Evolutionary conservation across 2,113 vertebrate genomes (phyloP).

Genomic region (Toxostoma redivivum): DNA sequence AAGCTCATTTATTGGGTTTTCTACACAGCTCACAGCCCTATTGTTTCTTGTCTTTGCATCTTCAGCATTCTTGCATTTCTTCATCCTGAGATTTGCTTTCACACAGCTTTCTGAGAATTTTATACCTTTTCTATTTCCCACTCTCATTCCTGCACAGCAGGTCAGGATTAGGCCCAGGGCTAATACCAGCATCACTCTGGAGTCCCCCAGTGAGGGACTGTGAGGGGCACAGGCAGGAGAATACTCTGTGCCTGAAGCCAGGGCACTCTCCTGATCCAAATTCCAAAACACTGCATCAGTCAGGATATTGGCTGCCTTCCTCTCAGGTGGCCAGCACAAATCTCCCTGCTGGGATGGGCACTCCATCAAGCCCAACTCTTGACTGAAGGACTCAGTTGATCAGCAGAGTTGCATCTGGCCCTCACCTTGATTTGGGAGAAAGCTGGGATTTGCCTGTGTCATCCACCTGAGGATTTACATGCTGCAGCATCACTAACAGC

Average conservation of each 20-base stretch:
- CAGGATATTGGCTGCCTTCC: neutral
- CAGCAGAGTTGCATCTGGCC: neutral
- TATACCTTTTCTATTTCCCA: no score
- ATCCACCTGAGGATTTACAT: neutral
- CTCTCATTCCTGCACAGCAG: neutral
- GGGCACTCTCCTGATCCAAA: neutral
- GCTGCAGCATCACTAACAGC: neutral
- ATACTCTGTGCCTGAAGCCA: neutral
- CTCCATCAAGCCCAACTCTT: rapidly evolving
- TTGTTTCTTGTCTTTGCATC: no score
- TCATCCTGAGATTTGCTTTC: no score
- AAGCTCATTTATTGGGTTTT: neutral
- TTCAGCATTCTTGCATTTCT: no score
- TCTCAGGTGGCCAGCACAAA: neutral
- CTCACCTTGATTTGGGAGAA: neutral
- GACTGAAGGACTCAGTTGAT: neutral
- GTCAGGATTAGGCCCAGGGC: neutral
- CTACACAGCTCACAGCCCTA: no score
- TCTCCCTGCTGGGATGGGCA: neutral
- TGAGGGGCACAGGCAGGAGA: neutral
- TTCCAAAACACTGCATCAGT: rapidly evolving
- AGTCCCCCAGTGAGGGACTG: rapidly evolving
- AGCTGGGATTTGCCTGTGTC: neutral
- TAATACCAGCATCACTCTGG: rapidly evolving
- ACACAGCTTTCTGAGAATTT: no score